Conservation (phyloP, 2,797 vertebrate genomes). For the Platyrinchus mystaceus region DNA sequence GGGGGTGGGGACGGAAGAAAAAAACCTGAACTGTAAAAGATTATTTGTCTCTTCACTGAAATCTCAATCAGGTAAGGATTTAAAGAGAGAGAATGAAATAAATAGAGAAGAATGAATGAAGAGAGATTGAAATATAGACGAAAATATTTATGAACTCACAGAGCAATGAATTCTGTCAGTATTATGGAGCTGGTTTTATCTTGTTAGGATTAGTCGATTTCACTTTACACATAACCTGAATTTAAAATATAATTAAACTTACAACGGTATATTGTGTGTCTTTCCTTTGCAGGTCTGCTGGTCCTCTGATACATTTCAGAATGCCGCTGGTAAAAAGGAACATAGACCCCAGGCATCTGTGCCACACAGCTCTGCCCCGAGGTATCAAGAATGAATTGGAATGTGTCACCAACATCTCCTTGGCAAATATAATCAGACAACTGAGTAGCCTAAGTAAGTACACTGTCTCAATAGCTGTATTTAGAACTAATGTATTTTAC, state of each 20-base stretch:
- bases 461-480: neutral
- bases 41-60: neutral
- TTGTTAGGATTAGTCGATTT: neutral
- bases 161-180: neutral
- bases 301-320: conserved; percentile 75
- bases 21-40: neutral
- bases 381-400: conserved; percentile 97
- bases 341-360: conserved; percentile 97
- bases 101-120: neutral
- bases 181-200: neutral
- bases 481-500: neutral
- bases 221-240: neutral
- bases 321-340: conserved; percentile 98
- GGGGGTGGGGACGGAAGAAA: rapidly evolving
- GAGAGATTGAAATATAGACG: neutral
- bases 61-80: neutral
- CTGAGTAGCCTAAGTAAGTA: conserved; percentile 98
- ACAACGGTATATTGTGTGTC: neutral
- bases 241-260: neutral
- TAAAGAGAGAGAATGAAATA: neutral
- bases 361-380: conserved; percentile 93
- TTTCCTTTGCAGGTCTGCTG: conserved; percentile 63
- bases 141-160: neutral
- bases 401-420: conserved; percentile 97
- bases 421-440: conserved; percentile 98